Conservation (phyloP, 1,140 invertebrate genomes). For the Acromyrmex charruanus region DNA sequence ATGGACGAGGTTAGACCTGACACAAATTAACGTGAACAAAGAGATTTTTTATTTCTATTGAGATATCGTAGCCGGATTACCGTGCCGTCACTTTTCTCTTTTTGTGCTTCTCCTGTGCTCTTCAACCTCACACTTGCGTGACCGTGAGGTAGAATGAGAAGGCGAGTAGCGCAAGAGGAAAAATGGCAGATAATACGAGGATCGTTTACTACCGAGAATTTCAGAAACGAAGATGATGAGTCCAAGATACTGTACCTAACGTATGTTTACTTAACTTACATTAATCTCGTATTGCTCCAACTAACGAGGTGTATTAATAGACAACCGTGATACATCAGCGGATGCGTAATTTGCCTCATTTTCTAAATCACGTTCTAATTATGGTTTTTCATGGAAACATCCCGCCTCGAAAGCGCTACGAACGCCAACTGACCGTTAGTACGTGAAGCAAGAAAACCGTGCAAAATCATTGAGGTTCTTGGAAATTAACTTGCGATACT, state of each 20-base stretch:
- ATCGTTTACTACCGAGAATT: slow-evolving; percentile 1
- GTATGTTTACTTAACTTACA: not conserved
- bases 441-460: slow-evolving; percentile 38
- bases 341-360: slow-evolving; percentile 37
- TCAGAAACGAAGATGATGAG: not conserved
- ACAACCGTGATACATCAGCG: not conserved
- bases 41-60: slow-evolving; percentile 23
- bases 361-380: slow-evolving; percentile 50
- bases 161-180: not conserved
- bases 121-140: slow-evolving; percentile 12
- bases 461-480: slow-evolving; percentile 34
- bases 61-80: slow-evolving; percentile 12
- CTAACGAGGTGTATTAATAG: slow-evolving; percentile 32
- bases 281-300: slow-evolving; percentile 13
- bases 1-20: not conserved
- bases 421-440: slow-evolving; percentile 25
- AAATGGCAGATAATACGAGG: slow-evolving; percentile 7
- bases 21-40: slow-evolving; percentile 5
- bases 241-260: not conserved
- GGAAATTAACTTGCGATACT: slow-evolving; percentile 42
- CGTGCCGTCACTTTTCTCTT: not conserved
- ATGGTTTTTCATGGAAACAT: slow-evolving; percentile 19
- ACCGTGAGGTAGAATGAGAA: not conserved
- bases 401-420: slow-evolving; percentile 30
- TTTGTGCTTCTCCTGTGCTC: not conserved